Conservation (phyloP, 2,113 vertebrate genomes). For the Istiophorus platypterus region DNA sequence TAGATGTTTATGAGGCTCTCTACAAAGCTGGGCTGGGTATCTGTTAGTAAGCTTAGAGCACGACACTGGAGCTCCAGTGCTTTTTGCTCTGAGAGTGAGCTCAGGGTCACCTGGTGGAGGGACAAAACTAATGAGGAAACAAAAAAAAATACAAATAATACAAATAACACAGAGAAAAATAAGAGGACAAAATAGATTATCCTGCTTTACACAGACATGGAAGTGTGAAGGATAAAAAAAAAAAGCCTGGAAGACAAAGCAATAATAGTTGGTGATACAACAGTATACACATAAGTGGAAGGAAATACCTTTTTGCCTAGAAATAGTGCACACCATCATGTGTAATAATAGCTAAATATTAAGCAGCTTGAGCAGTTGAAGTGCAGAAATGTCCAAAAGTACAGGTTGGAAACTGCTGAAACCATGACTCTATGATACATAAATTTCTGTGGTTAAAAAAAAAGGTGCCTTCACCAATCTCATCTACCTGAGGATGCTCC, state of each 20-base stretch:
- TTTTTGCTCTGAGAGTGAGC: conserved; percentile 57
- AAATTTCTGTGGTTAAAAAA: conserved; percentile 3
- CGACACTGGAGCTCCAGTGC: conserved; percentile 64
- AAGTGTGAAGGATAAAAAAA: too few species aligned
- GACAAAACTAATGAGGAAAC: background rate
- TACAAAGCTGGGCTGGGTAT: conserved; percentile 64
- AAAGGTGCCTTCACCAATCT: background rate
- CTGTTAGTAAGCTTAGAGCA: conserved; percentile 74
- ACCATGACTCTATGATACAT: background rate
- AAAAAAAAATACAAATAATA: background rate
- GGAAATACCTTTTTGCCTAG: too few species aligned
- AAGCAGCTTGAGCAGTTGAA: background rate
- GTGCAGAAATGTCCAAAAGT: background rate
- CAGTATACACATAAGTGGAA: too few species aligned
- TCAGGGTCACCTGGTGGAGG: conserved; percentile 62
- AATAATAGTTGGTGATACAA: too few species aligned
- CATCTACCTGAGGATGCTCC: conserved; percentile 64
- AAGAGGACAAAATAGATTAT: background rate
- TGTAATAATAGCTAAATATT: background rate
- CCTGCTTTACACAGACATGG: too few species aligned
- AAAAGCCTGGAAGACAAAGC: too few species aligned
- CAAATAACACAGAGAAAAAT: background rate
- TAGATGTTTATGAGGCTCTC: conserved; percentile 78
- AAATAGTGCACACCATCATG: too few species aligned
- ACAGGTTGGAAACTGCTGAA: background rate